Conservation (phyloP, 2,888 invertebrate genomes). For the Actias luna region DNA sequence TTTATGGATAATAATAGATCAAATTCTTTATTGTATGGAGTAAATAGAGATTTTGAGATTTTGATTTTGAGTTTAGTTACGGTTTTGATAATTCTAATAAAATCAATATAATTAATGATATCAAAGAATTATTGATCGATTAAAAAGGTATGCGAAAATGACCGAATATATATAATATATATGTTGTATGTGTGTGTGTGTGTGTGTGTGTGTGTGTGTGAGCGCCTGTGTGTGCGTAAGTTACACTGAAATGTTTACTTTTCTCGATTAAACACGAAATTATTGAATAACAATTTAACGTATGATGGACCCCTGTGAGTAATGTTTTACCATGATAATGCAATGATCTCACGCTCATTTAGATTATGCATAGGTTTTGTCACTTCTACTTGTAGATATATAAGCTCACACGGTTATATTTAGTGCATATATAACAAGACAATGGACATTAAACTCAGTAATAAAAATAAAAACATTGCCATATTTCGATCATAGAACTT, state of each 20-base stretch:
- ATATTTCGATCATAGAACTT: conserved; percentile 61
- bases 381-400: conserved; percentile 12
- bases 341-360: conserved; percentile 49
- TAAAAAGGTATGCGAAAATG: no score
- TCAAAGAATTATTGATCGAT: no score
- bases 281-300: conserved; percentile 50
- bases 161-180: no score
- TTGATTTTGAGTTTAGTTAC: no score
- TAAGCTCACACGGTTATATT: not conserved
- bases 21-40: not conserved
- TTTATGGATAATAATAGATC: not conserved
- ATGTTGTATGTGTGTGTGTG: no score
- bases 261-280: conserved; percentile 32
- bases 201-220: not conserved
- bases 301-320: conserved; percentile 45
- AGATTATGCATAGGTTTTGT: conserved; percentile 29
- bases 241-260: conserved; percentile 42
- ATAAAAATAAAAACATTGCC: conserved; percentile 40
- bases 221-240: conserved; percentile 1
- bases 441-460: conserved; percentile 25
- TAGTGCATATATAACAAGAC: conserved; percentile 22
- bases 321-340: conserved; percentile 52
- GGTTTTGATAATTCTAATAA: no score
- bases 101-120: no score
- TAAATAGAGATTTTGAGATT: not conserved